Conservation (phyloP, 2,888 invertebrate species). For the Mesoligia furuncula region DNA sequence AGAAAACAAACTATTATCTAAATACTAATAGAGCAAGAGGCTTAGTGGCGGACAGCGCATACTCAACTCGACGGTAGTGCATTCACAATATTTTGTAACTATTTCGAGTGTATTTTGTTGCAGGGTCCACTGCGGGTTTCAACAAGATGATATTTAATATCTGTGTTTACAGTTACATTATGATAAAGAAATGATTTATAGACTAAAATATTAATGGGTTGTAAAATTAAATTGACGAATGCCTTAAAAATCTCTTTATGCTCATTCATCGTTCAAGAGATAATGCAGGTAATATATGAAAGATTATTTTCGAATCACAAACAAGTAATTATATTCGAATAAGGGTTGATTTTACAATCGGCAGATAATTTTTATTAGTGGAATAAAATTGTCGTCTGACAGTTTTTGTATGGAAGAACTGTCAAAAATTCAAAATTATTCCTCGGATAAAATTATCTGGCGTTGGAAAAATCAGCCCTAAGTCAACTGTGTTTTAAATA, state of each 20-base stretch:
- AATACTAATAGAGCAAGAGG: slow-evolving; percentile 78
- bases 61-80: slow-evolving; percentile 76
- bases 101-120: slow-evolving; percentile 32
- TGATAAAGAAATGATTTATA: slow-evolving; percentile 6
- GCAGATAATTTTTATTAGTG: no score
- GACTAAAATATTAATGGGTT: slow-evolving; percentile 6
- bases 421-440: no score
- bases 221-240: slow-evolving; percentile 10
- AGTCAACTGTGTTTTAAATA: slow-evolving; percentile 17
- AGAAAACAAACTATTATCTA: slow-evolving; percentile 75
- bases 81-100: slow-evolving; percentile 76
- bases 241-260: slow-evolving; percentile 14
- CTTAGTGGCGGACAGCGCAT: slow-evolving; percentile 79
- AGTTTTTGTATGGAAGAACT: no score
- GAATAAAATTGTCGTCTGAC: no score
- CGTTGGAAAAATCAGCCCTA: no score
- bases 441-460: no score
- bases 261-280: slow-evolving; percentile 27
- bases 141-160: slow-evolving; percentile 13
- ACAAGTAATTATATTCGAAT: slow-evolving; percentile 12
- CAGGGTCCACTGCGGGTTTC: slow-evolving; percentile 30
- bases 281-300: slow-evolving; percentile 24
- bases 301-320: not conserved
- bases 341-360: no score
- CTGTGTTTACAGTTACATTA: slow-evolving; percentile 2